These are phyloP conservation scores for Vespertilio murinus DNA, from an alignment of 2,797 vertebrate genomes.

Conservation along the genomic window DNA sequence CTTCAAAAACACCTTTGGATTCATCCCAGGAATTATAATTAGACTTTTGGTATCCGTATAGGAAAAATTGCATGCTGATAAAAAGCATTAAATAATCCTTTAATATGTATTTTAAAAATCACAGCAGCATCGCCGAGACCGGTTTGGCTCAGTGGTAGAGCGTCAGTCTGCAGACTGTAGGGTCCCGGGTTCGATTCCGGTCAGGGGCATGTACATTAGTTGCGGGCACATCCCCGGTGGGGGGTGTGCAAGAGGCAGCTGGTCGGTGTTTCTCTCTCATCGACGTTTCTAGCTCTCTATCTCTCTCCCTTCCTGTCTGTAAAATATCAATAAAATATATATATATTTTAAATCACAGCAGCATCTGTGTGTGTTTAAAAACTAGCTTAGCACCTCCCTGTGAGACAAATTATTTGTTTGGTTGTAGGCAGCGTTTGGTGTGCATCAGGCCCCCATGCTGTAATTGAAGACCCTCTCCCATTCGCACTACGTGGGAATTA, in stretches of 20 bases:
- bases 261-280: no score
- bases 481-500: neutral
- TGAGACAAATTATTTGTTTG: neutral
- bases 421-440: neutral
- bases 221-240: no score
- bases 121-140: neutral
- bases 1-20: neutral
- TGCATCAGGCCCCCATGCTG: no score
- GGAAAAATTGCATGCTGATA: neutral
- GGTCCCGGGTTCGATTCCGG: no score
- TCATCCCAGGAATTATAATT: constrained; percentile 19
- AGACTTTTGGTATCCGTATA: neutral
- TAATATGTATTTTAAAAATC: neutral
- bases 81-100: neutral
- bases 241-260: no score
- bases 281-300: no score
- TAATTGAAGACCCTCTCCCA: neutral
- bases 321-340: no score
- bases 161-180: no score
- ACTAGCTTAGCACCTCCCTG: neutral
- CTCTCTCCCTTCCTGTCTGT: no score
- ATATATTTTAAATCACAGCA: neutral
- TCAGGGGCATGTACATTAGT: no score
- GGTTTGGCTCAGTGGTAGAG: no score
- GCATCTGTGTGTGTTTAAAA: neutral